Percentiles rank a stretch among this genome's conserved stretches.
Conservation (phyloP, 2,113 vertebrate genomes). For the Pristiophorus japonicus region DNA sequence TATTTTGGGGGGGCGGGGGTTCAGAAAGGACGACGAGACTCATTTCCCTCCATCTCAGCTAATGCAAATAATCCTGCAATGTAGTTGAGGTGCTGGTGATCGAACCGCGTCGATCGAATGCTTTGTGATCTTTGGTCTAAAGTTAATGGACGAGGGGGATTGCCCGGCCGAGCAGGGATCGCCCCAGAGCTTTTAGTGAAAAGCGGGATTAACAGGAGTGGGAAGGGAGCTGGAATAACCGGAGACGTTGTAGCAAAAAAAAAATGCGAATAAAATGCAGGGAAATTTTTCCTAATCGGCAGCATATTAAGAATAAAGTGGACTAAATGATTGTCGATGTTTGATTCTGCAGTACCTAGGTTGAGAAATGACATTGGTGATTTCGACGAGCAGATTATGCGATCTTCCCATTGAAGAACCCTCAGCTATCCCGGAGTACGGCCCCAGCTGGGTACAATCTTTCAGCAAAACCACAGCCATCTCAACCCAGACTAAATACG, state of each 20-base stretch:
- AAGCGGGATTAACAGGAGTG: conserved; percentile 22
- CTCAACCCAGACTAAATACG: conserved; percentile 47
- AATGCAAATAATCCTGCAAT: conserved; percentile 37
- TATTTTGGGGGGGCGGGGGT: conserved; percentile 39
- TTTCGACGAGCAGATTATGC: conserved; percentile 85
- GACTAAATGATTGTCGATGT: not conserved
- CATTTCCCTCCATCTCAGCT: not conserved
- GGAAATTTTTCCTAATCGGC: not conserved
- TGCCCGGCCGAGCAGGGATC: not conserved
- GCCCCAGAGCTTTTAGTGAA: conserved; percentile 36
- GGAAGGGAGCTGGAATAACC: conserved; percentile 43
- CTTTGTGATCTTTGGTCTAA: not conserved
- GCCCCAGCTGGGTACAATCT: conserved; percentile 70
- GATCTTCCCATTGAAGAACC: conserved; percentile 70
- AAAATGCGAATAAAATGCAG: not conserved
- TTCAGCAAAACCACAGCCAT: conserved; percentile 58
- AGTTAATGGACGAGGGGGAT: not conserved
- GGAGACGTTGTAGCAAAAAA: not conserved
- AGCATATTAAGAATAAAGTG: not conserved
- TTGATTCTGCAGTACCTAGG: conserved; percentile 55
- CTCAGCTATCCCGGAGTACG: conserved; percentile 65
- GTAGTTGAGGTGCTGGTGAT: not conserved
- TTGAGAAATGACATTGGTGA: conserved; percentile 84
- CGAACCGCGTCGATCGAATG: not conserved
- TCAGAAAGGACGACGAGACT: not conserved